Percentiles rank a stretch among this genome's conserved stretches.
These are phyloP conservation scores for Synaphobranchus kaupii DNA, from an alignment of 2,797 vertebrate species.

Conservation along the genomic window DNA sequence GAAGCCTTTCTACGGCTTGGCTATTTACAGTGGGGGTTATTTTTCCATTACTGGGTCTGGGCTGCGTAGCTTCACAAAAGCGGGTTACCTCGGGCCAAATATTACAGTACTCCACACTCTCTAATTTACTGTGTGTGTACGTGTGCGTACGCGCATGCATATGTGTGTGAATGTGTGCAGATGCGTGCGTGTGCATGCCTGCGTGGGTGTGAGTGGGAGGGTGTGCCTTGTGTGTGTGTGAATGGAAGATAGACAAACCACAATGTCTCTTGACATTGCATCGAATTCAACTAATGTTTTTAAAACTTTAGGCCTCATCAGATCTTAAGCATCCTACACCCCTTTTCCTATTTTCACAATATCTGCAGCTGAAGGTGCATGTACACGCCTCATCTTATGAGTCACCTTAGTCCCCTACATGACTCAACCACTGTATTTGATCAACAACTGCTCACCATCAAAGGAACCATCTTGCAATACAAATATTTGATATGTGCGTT, in stretches of 20 bases:
- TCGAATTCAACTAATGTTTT: too few relatives aligned
- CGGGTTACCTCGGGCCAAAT: conserved; percentile 28
- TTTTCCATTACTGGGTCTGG: conserved; percentile 44
- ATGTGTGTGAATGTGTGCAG: background rate
- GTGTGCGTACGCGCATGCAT: background rate
- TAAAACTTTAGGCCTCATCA: background rate
- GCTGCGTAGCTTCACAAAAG: conserved; percentile 35
- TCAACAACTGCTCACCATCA: background rate
- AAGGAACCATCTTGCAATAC: conserved; percentile 36
- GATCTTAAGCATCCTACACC: background rate
- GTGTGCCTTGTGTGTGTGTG: background rate
- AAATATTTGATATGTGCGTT: conserved; percentile 52
- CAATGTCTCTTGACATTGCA: too few relatives aligned
- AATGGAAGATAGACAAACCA: background rate
- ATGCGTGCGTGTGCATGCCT: background rate
- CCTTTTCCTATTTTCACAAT: background rate
- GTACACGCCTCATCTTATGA: background rate
- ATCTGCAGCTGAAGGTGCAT: background rate
- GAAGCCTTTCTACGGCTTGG: conserved; percentile 43
- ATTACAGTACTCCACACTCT: background rate
- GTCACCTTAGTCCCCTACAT: background rate
- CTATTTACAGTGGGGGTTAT: conserved; percentile 40
- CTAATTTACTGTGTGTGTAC: background rate
- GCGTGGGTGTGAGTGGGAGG: background rate
- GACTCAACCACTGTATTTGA: background rate